Conservation (phyloP, 2,797 vertebrate species). For the Sarcoramphus papa region DNA sequence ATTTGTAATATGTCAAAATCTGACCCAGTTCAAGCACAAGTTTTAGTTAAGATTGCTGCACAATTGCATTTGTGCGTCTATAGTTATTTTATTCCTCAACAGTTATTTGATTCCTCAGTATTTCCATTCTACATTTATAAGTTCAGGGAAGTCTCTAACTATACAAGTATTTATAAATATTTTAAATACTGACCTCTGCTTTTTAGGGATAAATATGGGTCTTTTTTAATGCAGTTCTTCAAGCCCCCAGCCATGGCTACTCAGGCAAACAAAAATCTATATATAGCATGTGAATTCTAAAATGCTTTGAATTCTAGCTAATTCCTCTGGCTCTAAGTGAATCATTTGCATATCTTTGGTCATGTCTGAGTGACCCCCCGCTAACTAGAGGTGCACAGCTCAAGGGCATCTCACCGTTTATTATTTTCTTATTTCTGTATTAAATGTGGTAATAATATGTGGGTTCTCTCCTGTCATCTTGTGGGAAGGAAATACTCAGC, state of each 20-base stretch:
- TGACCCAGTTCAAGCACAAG: background rate
- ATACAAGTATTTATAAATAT: background rate
- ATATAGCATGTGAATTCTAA: background rate
- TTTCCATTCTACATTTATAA: background rate
- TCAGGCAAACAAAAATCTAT: background rate
- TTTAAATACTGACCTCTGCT: background rate
- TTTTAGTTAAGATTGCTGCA: background rate
- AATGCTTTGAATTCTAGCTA: background rate
- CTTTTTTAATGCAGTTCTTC: background rate
- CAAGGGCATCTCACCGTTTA: background rate
- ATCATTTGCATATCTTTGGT: background rate
- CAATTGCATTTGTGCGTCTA: background rate
- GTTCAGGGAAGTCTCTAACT: background rate
- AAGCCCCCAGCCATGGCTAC: background rate
- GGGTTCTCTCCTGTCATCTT: background rate
- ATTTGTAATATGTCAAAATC: background rate
- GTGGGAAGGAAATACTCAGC: background rate
- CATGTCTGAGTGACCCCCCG: rapidly evolving
- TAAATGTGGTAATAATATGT: background rate
- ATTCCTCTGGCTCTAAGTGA: background rate
- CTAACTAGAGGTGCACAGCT: background rate
- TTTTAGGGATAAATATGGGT: background rate
- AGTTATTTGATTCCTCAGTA: background rate
- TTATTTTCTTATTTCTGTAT: background rate
- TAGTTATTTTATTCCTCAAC: background rate